These are phyloP conservation scores for Caerostris extrusa DNA, from an alignment of 1,140 invertebrate species.

Conservation along the genomic window DNA sequence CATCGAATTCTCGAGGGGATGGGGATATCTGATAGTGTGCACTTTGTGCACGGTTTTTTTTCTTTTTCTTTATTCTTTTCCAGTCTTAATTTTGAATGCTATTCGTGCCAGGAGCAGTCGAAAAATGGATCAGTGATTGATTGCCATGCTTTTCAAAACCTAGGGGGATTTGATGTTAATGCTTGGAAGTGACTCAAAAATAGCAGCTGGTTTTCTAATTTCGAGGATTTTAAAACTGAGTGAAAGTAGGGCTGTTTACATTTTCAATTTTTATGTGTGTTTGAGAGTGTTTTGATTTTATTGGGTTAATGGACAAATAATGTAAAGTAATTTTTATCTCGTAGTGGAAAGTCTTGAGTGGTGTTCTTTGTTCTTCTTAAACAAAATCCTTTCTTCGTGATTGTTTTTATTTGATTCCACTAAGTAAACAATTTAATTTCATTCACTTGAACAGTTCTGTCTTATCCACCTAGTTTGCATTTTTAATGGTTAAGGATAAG, in stretches of 20 bases:
- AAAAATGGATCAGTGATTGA: constrained; percentile 25
- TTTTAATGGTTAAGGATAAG: too few species aligned
- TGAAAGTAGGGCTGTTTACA: background rate
- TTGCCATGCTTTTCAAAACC: background rate
- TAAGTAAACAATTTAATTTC: too few species aligned
- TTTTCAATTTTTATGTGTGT: background rate
- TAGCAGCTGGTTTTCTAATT: constrained; percentile 9
- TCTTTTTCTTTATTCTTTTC: too few species aligned
- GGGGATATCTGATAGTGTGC: constrained; percentile 31
- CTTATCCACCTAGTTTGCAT: too few species aligned
- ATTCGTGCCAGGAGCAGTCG: background rate
- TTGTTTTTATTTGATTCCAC: too few species aligned
- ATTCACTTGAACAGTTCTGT: too few species aligned
- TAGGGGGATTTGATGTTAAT: constrained; percentile 19
- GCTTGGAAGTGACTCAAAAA: background rate
- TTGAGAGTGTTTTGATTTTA: background rate
- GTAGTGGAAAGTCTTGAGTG: too few species aligned
- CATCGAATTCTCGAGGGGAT: background rate
- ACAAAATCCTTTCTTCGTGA: too few species aligned
- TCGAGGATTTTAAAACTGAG: background rate
- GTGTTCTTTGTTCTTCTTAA: too few species aligned
- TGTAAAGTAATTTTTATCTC: too few species aligned
- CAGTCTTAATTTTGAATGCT: constrained; percentile 28
- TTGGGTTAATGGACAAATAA: background rate
- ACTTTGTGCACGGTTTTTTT: background rate